Evolutionary conservation across 2,113 vertebrate species (phyloP), one percentile per base, ranked within the genome.

Genomic region (Sebastes fasciatus): DNA sequence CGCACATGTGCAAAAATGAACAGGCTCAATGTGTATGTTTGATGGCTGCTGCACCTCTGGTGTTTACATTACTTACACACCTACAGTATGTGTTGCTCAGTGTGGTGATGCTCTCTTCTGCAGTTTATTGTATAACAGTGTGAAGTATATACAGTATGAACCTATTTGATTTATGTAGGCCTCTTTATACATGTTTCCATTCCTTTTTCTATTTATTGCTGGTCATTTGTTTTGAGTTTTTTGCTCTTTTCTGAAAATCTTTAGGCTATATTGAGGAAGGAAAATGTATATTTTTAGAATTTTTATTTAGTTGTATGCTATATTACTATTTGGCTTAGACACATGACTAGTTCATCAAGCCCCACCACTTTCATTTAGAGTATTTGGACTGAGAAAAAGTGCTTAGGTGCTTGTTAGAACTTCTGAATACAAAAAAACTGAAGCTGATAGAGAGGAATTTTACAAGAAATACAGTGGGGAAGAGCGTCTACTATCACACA

Each of bases 401-500:
- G 12, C 49, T 42, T 7, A 3, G 21, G 8, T 55, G 17, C 7
- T 61, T 51, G 4, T 40, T 21, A 45, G 48, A 73, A 52, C 43
- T 14, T 79, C 26, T 63, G 34, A 40, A 60, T 7, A 13, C 10
- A 48, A 72, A 73, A 67, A 17, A 49, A 17, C 23, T 48, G 6
- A 51, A 57, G 49, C 43, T 46, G 23, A 46, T 21, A 17, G 11
- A 65, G 6, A 71, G 67, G 78, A 46, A 43, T 75, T 80, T 66
- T 61, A 65, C n/a, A 69, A 84, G 57, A 82, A 64, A 66, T 79
- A 34, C 75, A 42, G 46, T 42, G 8, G 16, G 12, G 45, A 82
- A n/a, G 52, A 84, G 80, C 34, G 46, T 61, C 79, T 80, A 23
- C 74, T 79, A 71, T 88, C n/a, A 60, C 67, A 82, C 49, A 74